Base-by-base conservation (phyloP, 2,797 vertebrate species). In the Antrozous pallidus region DNA sequence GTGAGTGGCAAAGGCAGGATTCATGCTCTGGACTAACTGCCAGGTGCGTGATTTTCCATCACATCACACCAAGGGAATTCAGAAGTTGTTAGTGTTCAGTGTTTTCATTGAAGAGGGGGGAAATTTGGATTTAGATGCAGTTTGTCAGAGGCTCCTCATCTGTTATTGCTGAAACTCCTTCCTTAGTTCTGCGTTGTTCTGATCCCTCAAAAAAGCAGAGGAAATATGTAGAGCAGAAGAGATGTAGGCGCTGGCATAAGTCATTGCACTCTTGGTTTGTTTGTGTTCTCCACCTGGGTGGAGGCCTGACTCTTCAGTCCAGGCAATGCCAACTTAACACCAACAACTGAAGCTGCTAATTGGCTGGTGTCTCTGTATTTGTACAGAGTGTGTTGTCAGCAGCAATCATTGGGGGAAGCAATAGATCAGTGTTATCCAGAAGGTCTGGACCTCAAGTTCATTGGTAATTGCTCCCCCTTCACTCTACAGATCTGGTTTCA, bases 401-500 rank as follows among this genome's bases (percentile, higher is more conserved):
- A 95, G 47, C 51, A 79, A 4, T 95, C 84, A 80, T 80, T 69
- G 73, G n/a, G 74, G 74, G 90, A 81, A 82, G 61, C 26, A 58
- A 54, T 61, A 80, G 81, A 85, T 80, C 61, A 78, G 31, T 91
- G 36, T 92, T 91, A 90, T 71, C 86, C 90, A 42, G 56, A 91
- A 77, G 88, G 49, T 79, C 83, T 91, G 58, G 83, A 54, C 74
- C 77, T 94, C 73, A 91, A 74, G 87, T 97, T 96, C 81, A 75
- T 75, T 95, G 94, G 69, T 96, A 90, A 95, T 93, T 95, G 91
- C 42, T 94, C 16, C 56, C 56, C 63, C 54, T 74, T 93, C 78
- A 90, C 81, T 95, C 80, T 82, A 38, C 58, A 91, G 87, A 88
- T 95, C 84, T 95, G 70, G 80, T 94, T 96, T 96, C 94, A 96